A percentile compares a stretch with the other conserved stretches of the same genome.
These are phyloP conservation scores for Aphaenogaster floridana DNA, from an alignment of 1,140 invertebrate species.

Conservation along the genomic window DNA sequence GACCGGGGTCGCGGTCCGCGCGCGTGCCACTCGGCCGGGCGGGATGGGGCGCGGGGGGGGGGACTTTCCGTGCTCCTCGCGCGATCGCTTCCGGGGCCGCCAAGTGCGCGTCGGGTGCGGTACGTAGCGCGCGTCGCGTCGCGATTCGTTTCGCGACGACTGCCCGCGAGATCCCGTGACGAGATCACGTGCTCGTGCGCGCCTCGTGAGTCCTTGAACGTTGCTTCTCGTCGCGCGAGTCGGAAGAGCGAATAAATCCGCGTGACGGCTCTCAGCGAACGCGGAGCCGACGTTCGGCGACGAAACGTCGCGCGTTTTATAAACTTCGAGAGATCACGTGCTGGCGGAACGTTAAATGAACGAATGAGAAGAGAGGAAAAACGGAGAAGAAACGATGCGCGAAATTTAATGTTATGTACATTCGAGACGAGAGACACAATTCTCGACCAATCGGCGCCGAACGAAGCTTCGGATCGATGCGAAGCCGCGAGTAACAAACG, in stretches of 20 bases:
- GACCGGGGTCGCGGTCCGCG: conserved; percentile 77
- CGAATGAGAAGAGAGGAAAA: background rate
- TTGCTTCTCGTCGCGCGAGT: background rate
- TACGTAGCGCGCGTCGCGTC: conserved; percentile 3
- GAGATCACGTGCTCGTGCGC: background rate
- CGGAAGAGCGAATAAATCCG: background rate
- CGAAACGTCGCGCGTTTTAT: too few relatives aligned
- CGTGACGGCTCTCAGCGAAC: background rate
- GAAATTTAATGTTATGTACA: background rate
- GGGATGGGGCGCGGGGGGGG: background rate
- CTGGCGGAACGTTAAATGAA: background rate
- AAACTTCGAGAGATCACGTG: background rate
- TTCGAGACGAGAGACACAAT: background rate
- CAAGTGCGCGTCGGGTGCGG: conserved; percentile 3
- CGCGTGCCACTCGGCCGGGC: conserved; percentile 76
- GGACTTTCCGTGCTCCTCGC: conserved; percentile 51
- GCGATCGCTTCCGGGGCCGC: conserved; percentile 16
- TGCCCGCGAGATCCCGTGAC: background rate
- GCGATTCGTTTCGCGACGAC: background rate
- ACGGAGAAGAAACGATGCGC: background rate
- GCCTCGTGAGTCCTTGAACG: background rate
- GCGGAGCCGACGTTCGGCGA: background rate
- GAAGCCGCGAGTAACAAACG: background rate
- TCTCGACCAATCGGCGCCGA: background rate
- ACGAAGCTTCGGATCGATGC: background rate